These are phyloP conservation scores for Sander lucioperca DNA, from an alignment of 2,113 vertebrate species.

Conservation along the genomic window DNA sequence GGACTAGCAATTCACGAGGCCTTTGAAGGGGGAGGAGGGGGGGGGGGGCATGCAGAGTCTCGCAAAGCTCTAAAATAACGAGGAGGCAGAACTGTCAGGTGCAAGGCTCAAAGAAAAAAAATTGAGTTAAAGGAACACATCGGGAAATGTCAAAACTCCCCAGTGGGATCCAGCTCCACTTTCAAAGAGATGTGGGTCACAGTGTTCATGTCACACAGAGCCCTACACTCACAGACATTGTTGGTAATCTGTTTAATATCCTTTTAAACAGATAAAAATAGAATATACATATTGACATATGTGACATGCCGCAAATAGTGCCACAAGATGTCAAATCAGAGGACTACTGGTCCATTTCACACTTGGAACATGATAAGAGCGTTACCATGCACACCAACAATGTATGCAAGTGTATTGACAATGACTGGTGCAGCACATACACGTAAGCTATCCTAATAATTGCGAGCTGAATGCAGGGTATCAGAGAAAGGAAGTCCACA, in stretches of 20 bases:
- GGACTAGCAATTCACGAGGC: slow-evolving; percentile 50
- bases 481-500: background rate
- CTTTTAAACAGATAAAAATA: slow-evolving; percentile 65
- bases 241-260: slow-evolving; percentile 69
- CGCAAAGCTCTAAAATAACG: slow-evolving; percentile 70
- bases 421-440: background rate
- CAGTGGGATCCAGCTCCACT: slow-evolving; percentile 72
- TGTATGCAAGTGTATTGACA: background rate
- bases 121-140: slow-evolving; percentile 71
- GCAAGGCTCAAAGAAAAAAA: slow-evolving; percentile 53
- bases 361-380: background rate
- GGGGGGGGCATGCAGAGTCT: slow-evolving; percentile 15
- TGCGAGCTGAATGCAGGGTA: background rate
- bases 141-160: slow-evolving; percentile 78
- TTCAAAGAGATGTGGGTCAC: slow-evolving; percentile 77
- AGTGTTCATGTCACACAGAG: slow-evolving; percentile 70
- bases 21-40: slow-evolving; percentile 37
- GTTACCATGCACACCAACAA: background rate
- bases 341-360: slow-evolving; percentile 16
- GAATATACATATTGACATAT: slow-evolving; percentile 42
- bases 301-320: slow-evolving; percentile 9
- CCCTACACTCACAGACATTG: slow-evolving; percentile 61
- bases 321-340: slow-evolving; percentile 25
- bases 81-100: slow-evolving; percentile 72
- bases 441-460: background rate